Base-by-base conservation (phyloP, 2,113 vertebrate genomes). In the Barnardius zonarius region DNA sequence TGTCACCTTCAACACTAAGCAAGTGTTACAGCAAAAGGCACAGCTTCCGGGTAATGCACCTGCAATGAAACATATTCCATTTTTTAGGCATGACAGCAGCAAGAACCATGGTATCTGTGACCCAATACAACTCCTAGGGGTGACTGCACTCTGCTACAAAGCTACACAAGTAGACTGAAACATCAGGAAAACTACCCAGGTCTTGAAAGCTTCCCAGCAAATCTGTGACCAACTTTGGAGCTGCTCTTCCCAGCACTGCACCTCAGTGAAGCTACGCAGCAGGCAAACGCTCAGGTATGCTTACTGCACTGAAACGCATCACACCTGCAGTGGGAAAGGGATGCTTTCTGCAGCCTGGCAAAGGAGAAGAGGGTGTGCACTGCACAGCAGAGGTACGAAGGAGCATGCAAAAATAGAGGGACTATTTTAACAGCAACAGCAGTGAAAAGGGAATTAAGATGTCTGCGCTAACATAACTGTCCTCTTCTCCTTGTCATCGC, bases 231-330 rank as follows among this genome's bases (percentile, higher is more conserved):
- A 54, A 54, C 41, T 79, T 91, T 5, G 1, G 27, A 27, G 61
- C 74, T 92, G 66, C 54, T 92, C 79, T 30, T 77, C 79, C 84
- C 59, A 87, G 59, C 59, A 37, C 0, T 74, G 77, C 11, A 46
- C 84, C 57, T 78, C 44, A 93, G 89, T 22, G 16, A 93, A 93
- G 86, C 84, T 22, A 4, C 43, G 33, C 93, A 94, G 90, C 95
- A 91, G 87, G 90, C 57, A 59, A 74, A 62, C 31, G 19, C 63
- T 72, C 79, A 64, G 79, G 62, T 94, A 15, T 0, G 6, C 44
- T 96, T 92, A 67, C 82, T 90, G 78, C 76, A 81, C 62, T 27
- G 52, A 88, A 66, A 94, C 6, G 2, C 3, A 7, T 17, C 67
- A 6, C 49, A 55, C 51, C 54, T 49, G 39, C 39, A 5, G 41